Percentiles rank a stretch among this genome's conserved stretches.
Conservation (phyloP, 2,888 invertebrate genomes). For the Erpobdella octoculata region DNA sequence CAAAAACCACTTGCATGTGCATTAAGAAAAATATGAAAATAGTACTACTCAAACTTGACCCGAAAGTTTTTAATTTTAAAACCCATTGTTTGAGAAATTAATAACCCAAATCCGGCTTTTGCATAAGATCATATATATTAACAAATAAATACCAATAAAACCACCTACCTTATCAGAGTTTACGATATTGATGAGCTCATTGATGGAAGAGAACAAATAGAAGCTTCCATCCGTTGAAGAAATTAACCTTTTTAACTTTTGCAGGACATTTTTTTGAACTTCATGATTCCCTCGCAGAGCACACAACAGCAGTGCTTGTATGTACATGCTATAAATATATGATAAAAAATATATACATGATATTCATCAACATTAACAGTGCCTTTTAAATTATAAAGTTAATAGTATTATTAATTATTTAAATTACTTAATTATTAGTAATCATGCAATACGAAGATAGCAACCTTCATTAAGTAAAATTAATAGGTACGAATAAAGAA, state of each 20-base stretch:
- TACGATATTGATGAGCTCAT: constrained; percentile 57
- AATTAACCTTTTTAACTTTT: constrained; percentile 60
- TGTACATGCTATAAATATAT: constrained; percentile 55
- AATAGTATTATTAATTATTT: no score
- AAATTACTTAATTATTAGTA: no score
- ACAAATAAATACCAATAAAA: not conserved
- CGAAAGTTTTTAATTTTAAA: no score
- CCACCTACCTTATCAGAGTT: constrained; percentile 12
- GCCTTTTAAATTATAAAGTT: no score
- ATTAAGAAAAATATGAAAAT: no score
- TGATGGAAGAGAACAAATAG: constrained; percentile 61
- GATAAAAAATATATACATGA: no score
- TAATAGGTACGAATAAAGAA: not conserved
- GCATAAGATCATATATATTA: not conserved
- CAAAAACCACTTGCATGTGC: no score
- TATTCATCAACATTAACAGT: no score
- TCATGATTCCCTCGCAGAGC: constrained; percentile 61
- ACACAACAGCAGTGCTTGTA: constrained; percentile 65
- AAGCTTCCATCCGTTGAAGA: constrained; percentile 57
- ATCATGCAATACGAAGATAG: no score
- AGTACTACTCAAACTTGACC: no score
- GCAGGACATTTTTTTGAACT: constrained; percentile 61
- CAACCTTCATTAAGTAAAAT: not conserved
- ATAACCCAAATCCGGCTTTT: not conserved
- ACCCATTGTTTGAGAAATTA: not conserved